Conservation (phyloP, 2,797 vertebrate genomes). For the Siniperca scherzeri region DNA sequence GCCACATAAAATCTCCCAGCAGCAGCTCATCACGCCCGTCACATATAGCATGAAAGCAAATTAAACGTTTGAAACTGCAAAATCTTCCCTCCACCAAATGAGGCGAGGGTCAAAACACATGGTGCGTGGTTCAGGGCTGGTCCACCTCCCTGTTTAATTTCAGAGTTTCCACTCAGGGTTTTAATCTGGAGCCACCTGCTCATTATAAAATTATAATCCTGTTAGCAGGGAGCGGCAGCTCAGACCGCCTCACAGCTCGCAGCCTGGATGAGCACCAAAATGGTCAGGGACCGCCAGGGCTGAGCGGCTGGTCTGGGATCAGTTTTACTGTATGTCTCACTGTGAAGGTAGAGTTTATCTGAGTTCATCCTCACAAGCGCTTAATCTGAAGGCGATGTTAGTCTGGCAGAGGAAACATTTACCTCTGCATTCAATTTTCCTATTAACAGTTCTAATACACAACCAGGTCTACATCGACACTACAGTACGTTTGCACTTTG, state of each 20-base stretch:
- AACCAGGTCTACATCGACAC: not conserved
- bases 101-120: constrained; percentile 26
- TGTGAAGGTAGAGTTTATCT: not conserved
- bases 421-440: too few relatives aligned
- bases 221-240: constrained; percentile 49
- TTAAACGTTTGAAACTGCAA: not conserved
- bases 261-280: constrained; percentile 6
- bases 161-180: constrained; percentile 46
- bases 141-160: constrained; percentile 22
- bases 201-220: constrained; percentile 64
- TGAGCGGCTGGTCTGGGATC: constrained; percentile 12
- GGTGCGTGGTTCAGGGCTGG: constrained; percentile 4
- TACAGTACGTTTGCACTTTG: too few relatives aligned
- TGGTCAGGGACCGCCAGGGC: not conserved
- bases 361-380: not conserved
- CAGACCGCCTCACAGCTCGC: constrained; percentile 12
- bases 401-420: not conserved
- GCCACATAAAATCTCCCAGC: not conserved
- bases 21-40: not conserved
- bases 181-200: constrained; percentile 60
- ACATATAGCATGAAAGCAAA: not conserved
- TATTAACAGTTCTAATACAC: not conserved
- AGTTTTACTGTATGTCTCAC: not conserved
- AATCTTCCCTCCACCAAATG: not conserved
- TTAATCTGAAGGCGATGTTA: not conserved